Conservation (phyloP, 2,888 invertebrate genomes). For the Yponomeuta plumbellus region DNA sequence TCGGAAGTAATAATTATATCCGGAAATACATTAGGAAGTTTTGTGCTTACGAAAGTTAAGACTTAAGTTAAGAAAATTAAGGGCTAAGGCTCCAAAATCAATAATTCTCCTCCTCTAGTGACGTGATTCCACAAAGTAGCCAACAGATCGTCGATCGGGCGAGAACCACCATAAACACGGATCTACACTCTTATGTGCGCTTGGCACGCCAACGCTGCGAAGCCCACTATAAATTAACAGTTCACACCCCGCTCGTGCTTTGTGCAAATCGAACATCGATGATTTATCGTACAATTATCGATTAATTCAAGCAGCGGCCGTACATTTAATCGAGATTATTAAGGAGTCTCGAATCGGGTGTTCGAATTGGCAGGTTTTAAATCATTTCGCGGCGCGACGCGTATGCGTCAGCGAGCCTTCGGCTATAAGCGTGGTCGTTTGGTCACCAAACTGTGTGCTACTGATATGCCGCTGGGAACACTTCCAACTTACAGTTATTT, state of each 20-base stretch:
- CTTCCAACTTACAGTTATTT: too few species aligned
- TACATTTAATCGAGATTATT: constrained; percentile 71
- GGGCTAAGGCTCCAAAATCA: too few species aligned
- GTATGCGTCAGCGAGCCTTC: neutral
- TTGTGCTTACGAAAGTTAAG: too few species aligned
- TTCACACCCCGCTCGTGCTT: constrained; percentile 71
- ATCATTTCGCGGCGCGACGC: constrained; percentile 32
- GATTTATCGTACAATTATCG: constrained; percentile 76
- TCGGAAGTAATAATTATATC: too few species aligned
- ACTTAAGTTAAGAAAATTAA: too few species aligned
- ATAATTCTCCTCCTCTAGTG: neutral
- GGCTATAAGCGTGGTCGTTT: constrained; percentile 3
- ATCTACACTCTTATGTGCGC: constrained; percentile 61
- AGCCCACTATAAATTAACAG: constrained; percentile 64
- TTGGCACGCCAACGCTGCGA: constrained; percentile 64
- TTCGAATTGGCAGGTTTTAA: constrained; percentile 46
- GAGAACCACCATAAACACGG: constrained; percentile 58
- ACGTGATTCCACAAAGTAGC: neutral
- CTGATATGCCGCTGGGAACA: neutral
- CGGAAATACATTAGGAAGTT: too few species aligned
- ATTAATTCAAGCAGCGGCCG: constrained; percentile 76
- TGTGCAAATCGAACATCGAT: constrained; percentile 73
- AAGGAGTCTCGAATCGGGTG: constrained; percentile 50
- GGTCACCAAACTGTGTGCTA: constrained; percentile 19
- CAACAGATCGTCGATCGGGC: constrained; percentile 23